Evolutionary conservation across 2,888 invertebrate genomes (phyloP).

Genomic region (Amphipyra tragopoginis): DNA sequence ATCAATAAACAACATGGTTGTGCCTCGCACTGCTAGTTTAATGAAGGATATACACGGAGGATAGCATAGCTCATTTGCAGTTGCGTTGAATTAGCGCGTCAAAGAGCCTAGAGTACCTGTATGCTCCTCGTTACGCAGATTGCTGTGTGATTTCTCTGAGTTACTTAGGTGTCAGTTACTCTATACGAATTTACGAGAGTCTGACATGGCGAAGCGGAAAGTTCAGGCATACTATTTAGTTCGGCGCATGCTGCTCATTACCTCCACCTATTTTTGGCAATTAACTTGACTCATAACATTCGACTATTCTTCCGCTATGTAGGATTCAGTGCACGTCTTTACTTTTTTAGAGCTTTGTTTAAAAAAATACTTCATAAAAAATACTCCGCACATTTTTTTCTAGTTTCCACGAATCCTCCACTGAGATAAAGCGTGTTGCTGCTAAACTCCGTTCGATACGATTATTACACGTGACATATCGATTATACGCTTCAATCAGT

Average conservation of each 20-base stretch:
- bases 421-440: neutral
- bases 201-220: constrained; percentile 32
- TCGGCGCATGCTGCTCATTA: constrained; percentile 32
- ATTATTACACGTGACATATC: constrained; percentile 20
- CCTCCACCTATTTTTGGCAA: constrained; percentile 22
- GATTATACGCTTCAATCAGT: constrained; percentile 10
- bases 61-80: constrained; percentile 59
- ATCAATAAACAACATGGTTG: constrained; percentile 14
- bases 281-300: constrained; percentile 30
- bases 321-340: constrained; percentile 5
- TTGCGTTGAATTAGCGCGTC: constrained; percentile 56
- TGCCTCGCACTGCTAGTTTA: constrained; percentile 46
- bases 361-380: neutral
- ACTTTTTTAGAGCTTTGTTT: constrained; percentile 4
- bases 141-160: constrained; percentile 62
- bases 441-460: constrained; percentile 5
- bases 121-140: constrained; percentile 69
- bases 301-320: constrained; percentile 12
- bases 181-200: constrained; percentile 50
- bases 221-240: constrained; percentile 37
- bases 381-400: neutral
- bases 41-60: constrained; percentile 42
- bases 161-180: constrained; percentile 53
- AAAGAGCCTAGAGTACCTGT: constrained; percentile 57
- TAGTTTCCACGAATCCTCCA: constrained; percentile 11